Evolutionary conservation across 2,113 vertebrate species (phyloP), one percentile per base, ranked within the genome.

Genomic region (Scytalopus superciliaris): DNA sequence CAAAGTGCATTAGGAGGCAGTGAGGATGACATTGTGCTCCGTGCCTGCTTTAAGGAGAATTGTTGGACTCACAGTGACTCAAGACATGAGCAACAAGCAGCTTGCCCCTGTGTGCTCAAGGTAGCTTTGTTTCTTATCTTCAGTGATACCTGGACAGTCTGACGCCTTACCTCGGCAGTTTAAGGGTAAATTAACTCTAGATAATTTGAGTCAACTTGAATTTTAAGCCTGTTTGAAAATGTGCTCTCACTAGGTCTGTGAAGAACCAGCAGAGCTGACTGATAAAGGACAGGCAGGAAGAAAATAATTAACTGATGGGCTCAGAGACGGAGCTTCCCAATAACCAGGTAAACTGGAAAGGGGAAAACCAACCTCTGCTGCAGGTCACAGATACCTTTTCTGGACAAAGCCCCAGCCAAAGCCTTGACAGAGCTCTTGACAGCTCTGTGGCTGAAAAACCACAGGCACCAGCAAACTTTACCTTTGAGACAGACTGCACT

Each of bases 1-100:
- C 31, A 77, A 96, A 95, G 66, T 31, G 5, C 40, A 84, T 96
- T 90, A 96, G 86, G 39, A 60, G 37, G 49, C 67, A 87, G 33
- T 64, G 72, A 60, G 25, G 64, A 42, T 76, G 72, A 68, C 66
- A n/a, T 7, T 87, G 55, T 17, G 45, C 74, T 80, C 45, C 17
- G 10, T 42, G 40, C 42, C 56, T 75, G 52, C 76, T 92, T 86
- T 74, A 63, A 92, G 82, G 67, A 66, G 76, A 90, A 72, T 35
- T 85, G 85, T 50, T 56, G 27, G 63, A 40, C 30, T 42, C 53
- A 74, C 85, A 92, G 40, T 0, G 0, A 59, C 33, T 44, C 15
- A 22, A 68, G 40, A 52, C 1, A 3, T 3, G 4, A 82, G 14
- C 39, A 18, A 9, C 0, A 0, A 56, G 23, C 15, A 82, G 7